phyloP scores from a whole-genome alignment of 2,113 vertebrate species.

The Zingel zingel region DNA sequence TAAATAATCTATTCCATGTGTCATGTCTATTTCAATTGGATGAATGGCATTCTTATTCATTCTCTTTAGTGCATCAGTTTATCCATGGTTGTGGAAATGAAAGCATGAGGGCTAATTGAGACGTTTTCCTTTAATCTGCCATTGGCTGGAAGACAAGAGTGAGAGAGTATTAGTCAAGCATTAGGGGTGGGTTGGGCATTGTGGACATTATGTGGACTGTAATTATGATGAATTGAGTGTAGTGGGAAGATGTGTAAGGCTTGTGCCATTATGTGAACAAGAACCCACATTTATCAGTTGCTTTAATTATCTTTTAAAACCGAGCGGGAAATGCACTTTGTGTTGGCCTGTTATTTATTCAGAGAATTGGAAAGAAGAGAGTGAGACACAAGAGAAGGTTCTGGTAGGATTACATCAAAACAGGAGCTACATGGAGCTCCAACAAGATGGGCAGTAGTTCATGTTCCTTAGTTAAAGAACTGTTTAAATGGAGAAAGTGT shows the following conservation, averaged over 20 bases:
- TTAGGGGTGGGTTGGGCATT: slow-evolving; percentile 10
- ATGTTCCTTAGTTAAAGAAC: not conserved
- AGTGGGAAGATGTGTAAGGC: slow-evolving; percentile 82
- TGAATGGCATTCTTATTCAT: slow-evolving; percentile 20
- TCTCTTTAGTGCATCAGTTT: slow-evolving; percentile 1
- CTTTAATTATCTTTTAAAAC: slow-evolving; percentile 37
- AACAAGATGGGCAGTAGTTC: slow-evolving; percentile 2
- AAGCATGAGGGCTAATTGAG: slow-evolving; percentile 2
- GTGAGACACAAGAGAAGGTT: slow-evolving; percentile 26
- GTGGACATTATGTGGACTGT: slow-evolving; percentile 23
- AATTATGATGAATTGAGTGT: slow-evolving; percentile 84
- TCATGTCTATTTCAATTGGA: slow-evolving; percentile 3
- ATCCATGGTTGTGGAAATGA: slow-evolving; percentile 1
- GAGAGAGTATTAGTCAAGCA: not conserved
- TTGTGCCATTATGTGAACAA: slow-evolving; percentile 55
- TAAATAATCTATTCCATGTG: not conserved
- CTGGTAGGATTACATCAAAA: slow-evolving; percentile 17
- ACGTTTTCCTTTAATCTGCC: slow-evolving; percentile 24
- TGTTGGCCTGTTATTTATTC: slow-evolving; percentile 46
- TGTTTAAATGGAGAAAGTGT: not conserved
- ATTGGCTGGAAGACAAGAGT: slow-evolving; percentile 18
- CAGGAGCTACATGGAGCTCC: slow-evolving; percentile 6
- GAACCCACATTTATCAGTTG: slow-evolving; percentile 12
- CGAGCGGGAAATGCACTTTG: not conserved
- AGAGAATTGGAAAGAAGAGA: slow-evolving; percentile 28